A percentile compares a stretch with the other conserved stretches of the same genome.
Evolutionary conservation across 2,797 vertebrate genomes (phyloP).

Genomic region (Falco novaeseelandiae): DNA sequence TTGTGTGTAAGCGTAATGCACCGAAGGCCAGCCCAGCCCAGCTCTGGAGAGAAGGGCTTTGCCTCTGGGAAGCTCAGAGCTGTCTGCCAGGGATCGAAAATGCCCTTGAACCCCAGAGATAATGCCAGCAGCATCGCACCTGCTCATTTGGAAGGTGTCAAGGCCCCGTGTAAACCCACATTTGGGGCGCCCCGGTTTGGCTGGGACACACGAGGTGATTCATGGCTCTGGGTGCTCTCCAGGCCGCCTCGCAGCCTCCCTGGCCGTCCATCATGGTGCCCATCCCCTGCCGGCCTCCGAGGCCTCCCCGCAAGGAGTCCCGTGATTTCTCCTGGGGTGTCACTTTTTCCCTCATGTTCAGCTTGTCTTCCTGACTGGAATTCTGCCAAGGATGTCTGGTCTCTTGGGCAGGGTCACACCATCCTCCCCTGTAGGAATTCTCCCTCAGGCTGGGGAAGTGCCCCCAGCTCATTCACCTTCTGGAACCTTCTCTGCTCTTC

Average conservation of each 20-base stretch:
- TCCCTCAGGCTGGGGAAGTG: not conserved
- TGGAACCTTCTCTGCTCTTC: not conserved
- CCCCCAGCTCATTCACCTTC: not conserved
- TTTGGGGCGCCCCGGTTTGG: rapidly evolving
- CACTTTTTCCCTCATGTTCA: not conserved
- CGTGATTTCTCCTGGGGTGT: not conserved
- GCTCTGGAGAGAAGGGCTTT: not conserved
- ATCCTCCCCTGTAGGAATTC: not conserved
- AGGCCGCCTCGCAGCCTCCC: too few species aligned
- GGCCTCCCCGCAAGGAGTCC: too few species aligned
- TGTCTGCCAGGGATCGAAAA: not conserved
- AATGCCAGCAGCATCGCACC: not conserved
- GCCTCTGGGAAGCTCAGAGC: not conserved
- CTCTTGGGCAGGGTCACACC: too few species aligned
- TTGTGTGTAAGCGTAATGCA: not conserved
- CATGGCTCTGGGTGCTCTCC: not conserved
- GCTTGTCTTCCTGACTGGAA: not conserved
- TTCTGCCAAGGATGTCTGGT: too few species aligned
- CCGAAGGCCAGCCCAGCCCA: not conserved
- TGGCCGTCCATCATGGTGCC: too few species aligned
- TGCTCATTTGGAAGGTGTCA: not conserved
- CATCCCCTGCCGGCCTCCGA: too few species aligned
- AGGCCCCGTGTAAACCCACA: not conserved
- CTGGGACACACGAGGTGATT: not conserved
- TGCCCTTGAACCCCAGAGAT: not conserved